phyloP scores from a whole-genome alignment of 2,888 invertebrate species.

The Spodoptera littoralis region DNA sequence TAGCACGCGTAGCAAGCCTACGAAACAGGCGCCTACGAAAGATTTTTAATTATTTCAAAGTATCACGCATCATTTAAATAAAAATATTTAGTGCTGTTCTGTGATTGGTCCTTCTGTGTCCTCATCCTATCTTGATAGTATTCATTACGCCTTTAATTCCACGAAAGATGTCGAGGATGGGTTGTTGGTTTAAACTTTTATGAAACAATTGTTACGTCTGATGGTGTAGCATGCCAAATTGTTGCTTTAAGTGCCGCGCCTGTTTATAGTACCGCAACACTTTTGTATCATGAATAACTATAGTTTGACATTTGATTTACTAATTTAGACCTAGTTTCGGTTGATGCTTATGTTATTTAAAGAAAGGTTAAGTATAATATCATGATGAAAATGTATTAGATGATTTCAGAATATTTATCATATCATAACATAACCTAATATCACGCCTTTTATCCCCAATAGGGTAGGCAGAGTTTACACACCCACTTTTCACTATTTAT shows the following conservation, averaged over 20 bases:
- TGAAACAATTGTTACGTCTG: constrained; percentile 33
- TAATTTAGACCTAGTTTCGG: not conserved
- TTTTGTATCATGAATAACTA: constrained; percentile 7
- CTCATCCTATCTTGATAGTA: constrained; percentile 9
- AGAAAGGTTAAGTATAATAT: no score
- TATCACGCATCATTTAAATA: no score
- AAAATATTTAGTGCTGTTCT: not conserved
- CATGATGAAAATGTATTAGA: no score
- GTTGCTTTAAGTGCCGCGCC: constrained; percentile 16
- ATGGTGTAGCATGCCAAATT: constrained; percentile 47
- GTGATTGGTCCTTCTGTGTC: constrained; percentile 31
- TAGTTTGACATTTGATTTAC: constrained; percentile 3
- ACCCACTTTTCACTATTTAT: no score
- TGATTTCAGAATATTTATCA: no score
- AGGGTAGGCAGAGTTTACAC: no score
- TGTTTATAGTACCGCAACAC: constrained; percentile 4
- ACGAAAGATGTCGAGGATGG: constrained; percentile 32
- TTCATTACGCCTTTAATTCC: constrained; percentile 57
- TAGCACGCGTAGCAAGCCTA: no score
- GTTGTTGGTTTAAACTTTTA: constrained; percentile 41
- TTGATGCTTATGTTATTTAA: not conserved
- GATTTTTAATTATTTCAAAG: no score
- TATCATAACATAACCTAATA: no score
- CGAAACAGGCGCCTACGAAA: no score
- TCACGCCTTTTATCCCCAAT: no score